Evolutionary conservation across 2,113 vertebrate species (phyloP), one percentile per base, ranked within the genome.

Genomic region (Paraplagusia blochii): DNA sequence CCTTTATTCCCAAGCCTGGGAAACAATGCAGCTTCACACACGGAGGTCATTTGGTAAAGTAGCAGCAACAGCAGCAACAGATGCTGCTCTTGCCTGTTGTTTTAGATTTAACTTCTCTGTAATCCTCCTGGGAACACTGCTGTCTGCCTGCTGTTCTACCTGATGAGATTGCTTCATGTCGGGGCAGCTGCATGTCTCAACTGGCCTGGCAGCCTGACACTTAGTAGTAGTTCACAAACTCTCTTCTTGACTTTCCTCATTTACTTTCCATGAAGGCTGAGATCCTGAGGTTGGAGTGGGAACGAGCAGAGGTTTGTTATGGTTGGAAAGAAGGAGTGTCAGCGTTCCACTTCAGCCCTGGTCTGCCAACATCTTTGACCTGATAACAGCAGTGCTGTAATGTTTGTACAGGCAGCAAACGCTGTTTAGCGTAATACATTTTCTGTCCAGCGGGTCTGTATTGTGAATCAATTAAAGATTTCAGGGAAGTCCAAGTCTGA

Each of bases 101-200:
- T 59, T 29, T 35, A 42, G 72, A 54, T 51, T 71, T 69, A 51
- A 54, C 18, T 40, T 3, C 12, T 66, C 51, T 5, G 43, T 3
- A n/a, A 0, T 8, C 58, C 44, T 70, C 63, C 44, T 8, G 43
- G 44, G 55, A 56, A 1, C n/a, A 11, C 22, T 15, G 44, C 44
- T 15, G 53, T 50, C 44, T 61, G 45, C 9, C 10, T 65, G 57
- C 63, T 38, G 51, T 46, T 34, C 43, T 52, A 70, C 62, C 64
- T 58, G 55, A 29, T 53, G 38, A 47, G 58, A 47, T 62, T 66
- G 69, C 80, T 67, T 63, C 40, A 48, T n/a, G 56, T 57, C 65
- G 16, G 45, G 13, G 44, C 39, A 10, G 18, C 43, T 1, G 4
- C 76, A 8, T 68, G 82, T 62, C 61, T 72, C 12, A 15, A 66